A percentile compares a stretch with the other conserved stretches of the same genome.
Evolutionary conservation across 2,797 vertebrate genomes (phyloP).

Genomic region (Pygocentrus nattereri): DNA sequence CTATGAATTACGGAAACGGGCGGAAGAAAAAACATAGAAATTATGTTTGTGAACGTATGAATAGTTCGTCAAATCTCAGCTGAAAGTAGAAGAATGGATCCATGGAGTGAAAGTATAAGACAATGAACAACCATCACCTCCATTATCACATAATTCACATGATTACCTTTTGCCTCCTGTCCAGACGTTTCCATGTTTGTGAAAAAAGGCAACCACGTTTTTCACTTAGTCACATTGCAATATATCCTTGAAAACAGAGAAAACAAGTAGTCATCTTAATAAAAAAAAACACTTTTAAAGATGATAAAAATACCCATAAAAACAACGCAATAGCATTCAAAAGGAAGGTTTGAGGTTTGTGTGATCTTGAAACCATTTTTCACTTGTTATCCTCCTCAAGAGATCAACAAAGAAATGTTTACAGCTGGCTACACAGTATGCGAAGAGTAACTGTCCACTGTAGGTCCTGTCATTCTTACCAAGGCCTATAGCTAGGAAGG

Average conservation of each 20-base stretch:
- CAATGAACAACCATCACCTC: too few relatives aligned
- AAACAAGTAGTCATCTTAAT: neutral
- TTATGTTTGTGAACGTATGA: too few relatives aligned
- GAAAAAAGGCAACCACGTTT: neutral
- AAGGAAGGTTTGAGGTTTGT: neutral
- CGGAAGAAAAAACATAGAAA: too few relatives aligned
- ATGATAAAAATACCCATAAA: neutral
- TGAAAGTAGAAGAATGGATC: too few relatives aligned
- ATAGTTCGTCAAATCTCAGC: too few relatives aligned
- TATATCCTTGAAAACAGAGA: neutral
- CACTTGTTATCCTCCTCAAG: neutral
- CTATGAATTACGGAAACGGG: too few relatives aligned
- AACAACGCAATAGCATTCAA: neutral
- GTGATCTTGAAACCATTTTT: constrained; percentile 1
- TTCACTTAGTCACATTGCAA: neutral
- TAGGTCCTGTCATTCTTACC: neutral
- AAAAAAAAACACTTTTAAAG: neutral
- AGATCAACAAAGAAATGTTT: constrained; percentile 6
- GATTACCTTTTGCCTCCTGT: neutral
- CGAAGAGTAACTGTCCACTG: neutral
- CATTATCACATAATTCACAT: too few relatives aligned
- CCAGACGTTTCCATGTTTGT: neutral
- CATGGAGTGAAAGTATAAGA: too few relatives aligned
- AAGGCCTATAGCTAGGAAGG: neutral
- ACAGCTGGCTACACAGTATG: neutral